phyloP scores from a whole-genome alignment of 2,113 vertebrate genomes.

The Callocephalon fimbriatum region DNA sequence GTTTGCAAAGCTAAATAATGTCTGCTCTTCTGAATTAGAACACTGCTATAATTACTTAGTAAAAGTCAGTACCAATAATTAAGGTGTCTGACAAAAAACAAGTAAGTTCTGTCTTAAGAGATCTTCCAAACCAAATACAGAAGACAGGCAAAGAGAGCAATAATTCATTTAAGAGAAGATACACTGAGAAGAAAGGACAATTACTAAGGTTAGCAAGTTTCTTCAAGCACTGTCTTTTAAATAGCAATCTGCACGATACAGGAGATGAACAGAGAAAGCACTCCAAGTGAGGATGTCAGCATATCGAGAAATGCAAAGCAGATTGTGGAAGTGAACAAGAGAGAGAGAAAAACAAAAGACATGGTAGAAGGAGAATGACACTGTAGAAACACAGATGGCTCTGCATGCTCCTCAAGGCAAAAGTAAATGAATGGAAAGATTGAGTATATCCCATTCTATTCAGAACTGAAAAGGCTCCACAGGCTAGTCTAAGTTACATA shows the following conservation, averaged over 20 bases:
- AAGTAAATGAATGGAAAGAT: background rate
- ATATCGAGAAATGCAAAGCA: background rate
- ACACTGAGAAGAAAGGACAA: background rate
- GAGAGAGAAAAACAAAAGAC: background rate
- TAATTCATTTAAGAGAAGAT: background rate
- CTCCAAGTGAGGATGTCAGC: background rate
- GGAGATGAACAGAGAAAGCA: background rate
- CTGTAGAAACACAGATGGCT: background rate
- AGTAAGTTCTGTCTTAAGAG: background rate
- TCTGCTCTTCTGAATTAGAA: background rate
- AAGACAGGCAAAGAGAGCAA: background rate
- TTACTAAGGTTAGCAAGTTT: background rate
- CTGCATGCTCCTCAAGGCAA: background rate
- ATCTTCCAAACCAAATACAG: background rate
- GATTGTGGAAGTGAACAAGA: background rate
- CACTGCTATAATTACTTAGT: background rate
- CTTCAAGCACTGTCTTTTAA: background rate
- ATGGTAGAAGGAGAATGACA: background rate
- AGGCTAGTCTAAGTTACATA: background rate
- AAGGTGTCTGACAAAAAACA: background rate
- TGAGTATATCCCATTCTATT: background rate
- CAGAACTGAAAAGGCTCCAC: background rate
- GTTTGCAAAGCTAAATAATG: background rate
- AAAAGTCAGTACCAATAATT: background rate
- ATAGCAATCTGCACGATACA: background rate